Conservation (phyloP, 2,113 vertebrate species). For the Albula glossodonta region DNA sequence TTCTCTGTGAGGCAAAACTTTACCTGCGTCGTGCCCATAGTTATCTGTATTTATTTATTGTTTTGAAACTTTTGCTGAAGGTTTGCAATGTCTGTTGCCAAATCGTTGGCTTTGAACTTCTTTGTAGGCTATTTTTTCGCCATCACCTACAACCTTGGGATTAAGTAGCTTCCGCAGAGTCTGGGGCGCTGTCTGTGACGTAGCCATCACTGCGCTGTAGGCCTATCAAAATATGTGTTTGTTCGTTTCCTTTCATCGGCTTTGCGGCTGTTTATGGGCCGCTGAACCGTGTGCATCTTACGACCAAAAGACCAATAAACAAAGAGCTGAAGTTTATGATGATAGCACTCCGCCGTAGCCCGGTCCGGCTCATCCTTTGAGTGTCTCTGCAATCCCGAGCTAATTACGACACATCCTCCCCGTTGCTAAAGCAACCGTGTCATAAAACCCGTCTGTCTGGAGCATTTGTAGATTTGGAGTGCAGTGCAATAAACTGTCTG, state of each 20-base stretch:
- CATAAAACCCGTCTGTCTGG: slow-evolving; percentile 87
- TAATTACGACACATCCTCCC: slow-evolving; percentile 92
- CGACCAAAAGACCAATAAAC: slow-evolving; percentile 73
- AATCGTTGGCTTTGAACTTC: slow-evolving; percentile 80
- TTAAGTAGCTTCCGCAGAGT: slow-evolving; percentile 41
- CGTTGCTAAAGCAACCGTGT: slow-evolving; percentile 81
- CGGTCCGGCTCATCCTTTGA: slow-evolving; percentile 78
- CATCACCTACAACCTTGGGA: slow-evolving; percentile 78
- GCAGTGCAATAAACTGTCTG: slow-evolving; percentile 82
- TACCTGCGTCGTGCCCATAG: not conserved
- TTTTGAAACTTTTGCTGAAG: not conserved
- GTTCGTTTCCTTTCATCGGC: slow-evolving; percentile 65
- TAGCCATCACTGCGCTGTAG: slow-evolving; percentile 33
- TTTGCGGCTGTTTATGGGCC: slow-evolving; percentile 66
- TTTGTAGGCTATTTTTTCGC: slow-evolving; percentile 65
- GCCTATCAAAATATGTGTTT: slow-evolving; percentile 49
- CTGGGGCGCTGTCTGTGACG: slow-evolving; percentile 41
- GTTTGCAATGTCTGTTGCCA: not conserved
- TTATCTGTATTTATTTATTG: too few relatives aligned
- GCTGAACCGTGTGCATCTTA: slow-evolving; percentile 71
- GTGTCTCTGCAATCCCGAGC: slow-evolving; percentile 87
- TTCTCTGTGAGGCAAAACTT: not conserved
- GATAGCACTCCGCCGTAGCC: slow-evolving; percentile 71
- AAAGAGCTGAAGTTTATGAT: slow-evolving; percentile 74
- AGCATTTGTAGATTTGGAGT: slow-evolving; percentile 83